Evolutionary conservation across 1,140 invertebrate species (phyloP), one percentile per base, ranked within the genome.

Genomic region (Subanguina moxae): DNA sequence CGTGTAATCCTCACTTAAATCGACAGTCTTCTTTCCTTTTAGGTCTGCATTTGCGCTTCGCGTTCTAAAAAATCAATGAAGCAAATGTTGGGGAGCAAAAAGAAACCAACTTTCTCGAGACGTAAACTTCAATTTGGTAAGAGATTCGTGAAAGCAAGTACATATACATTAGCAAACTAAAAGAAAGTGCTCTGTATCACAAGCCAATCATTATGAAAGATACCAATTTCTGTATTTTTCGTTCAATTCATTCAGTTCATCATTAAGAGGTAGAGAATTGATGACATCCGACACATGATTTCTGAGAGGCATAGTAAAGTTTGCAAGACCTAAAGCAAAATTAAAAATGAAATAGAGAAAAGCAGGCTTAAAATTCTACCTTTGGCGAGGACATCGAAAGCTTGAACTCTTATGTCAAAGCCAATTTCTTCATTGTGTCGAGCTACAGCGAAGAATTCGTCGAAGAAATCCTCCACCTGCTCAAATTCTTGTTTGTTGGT

Each of bases 401-500:
- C 23, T n/a, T 52, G 42, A 3, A 74, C 19, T 59, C 17, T 25
- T 15, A 23, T 21, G 27, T 74, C 70, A n/a, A 72, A 43, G 19
- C 1, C n/a, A 46, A 27, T 71, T 32, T 19, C n/a, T n/a, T 46
- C 66, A 30, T 61, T 71, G 65, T 68, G 30, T n/a, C 67, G 68
- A 17, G 70, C 68, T 42, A 69, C 30, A 25, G 67, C 43, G 48
- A 69, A 69, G n/a, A 69, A 69, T 30, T 56, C 30, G 52, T 69
- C 69, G 45, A 69, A 69, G 38, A 61, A 71, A 7, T 59, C 67
- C 1, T 21, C n/a, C 21, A 69, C 15, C 17, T 38, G 46, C 13
- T 69, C 67, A n/a, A 59, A 73, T 27, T 71, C 70, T 21, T 52
- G 38, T 9, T 65, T 52, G 9, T 65, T 42, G 7, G 73, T 28